Percentiles rank a stretch among this genome's conserved stretches.
Conservation (phyloP, 2,888 invertebrate genomes). For the Eilema depressum region DNA sequence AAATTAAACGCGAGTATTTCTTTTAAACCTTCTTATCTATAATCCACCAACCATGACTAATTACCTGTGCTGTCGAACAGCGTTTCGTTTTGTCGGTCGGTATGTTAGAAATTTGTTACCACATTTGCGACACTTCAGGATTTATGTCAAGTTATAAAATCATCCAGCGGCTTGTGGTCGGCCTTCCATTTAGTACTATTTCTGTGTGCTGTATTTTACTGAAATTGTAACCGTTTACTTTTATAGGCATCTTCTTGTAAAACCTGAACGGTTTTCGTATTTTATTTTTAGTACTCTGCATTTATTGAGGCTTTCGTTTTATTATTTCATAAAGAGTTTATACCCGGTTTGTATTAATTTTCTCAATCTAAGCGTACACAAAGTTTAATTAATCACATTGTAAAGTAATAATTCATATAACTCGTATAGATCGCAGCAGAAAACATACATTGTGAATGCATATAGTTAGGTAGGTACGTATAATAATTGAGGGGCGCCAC, state of each 20-base stretch:
- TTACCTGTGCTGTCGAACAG: slow-evolving; percentile 44
- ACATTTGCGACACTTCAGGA: slow-evolving; percentile 51
- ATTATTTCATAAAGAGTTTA: slow-evolving; percentile 36
- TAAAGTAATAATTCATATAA: slow-evolving; percentile 33
- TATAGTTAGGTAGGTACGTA: slow-evolving; percentile 77
- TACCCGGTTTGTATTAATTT: slow-evolving; percentile 22
- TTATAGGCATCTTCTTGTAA: slow-evolving; percentile 48
- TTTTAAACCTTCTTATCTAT: slow-evolving; percentile 46
- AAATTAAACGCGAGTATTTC: slow-evolving; percentile 29
- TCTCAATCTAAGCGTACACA: slow-evolving; percentile 17
- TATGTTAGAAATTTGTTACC: slow-evolving; percentile 43
- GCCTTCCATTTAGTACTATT: slow-evolving; percentile 43
- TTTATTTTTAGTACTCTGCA: slow-evolving; percentile 39
- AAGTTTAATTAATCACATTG: slow-evolving; percentile 20
- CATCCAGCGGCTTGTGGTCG: slow-evolving; percentile 35
- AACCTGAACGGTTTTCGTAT: slow-evolving; percentile 44
- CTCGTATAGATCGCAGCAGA: slow-evolving; percentile 36
- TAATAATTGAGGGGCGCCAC: slow-evolving; percentile 81
- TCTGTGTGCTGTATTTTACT: slow-evolving; percentile 45
- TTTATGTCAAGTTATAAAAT: slow-evolving; percentile 51
- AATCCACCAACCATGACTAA: slow-evolving; percentile 48
- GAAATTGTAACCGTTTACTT: slow-evolving; percentile 45
- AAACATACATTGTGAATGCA: slow-evolving; percentile 72
- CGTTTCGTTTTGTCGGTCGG: slow-evolving; percentile 37
- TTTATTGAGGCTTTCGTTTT: slow-evolving; percentile 41